Evolutionary conservation across 2,797 vertebrate genomes (phyloP).

Genomic region (Molossus alvarezi): DNA sequence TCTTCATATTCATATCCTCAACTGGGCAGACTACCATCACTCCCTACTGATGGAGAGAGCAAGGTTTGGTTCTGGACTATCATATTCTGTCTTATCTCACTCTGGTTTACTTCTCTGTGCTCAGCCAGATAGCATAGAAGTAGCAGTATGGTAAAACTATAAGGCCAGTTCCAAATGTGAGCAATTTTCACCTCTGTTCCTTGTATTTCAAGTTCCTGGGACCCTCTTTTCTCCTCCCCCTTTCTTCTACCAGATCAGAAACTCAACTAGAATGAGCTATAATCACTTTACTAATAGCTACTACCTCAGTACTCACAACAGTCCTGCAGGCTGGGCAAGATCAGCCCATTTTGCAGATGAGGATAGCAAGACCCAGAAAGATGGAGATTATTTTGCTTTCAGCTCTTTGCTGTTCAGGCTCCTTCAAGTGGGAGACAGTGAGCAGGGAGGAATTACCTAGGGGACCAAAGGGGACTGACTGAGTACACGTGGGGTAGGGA

Average conservation of each 20-base stretch:
- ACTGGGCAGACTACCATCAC: neutral
- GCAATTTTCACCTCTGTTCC: neutral
- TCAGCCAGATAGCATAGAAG: neutral
- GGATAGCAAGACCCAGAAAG: neutral
- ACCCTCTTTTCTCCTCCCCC: neutral
- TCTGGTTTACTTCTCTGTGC: neutral
- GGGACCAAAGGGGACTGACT: neutral
- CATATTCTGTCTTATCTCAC: neutral
- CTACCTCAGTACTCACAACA: neutral
- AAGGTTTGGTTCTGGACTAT: neutral
- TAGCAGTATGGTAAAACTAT: neutral
- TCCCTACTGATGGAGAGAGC: neutral
- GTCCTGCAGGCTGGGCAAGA: neutral
- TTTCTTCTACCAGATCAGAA: neutral
- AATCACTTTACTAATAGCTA: slow-evolving; percentile 3
- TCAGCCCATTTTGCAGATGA: neutral
- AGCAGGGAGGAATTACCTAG: neutral
- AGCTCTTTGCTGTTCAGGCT: neutral
- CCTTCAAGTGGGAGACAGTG: neutral
- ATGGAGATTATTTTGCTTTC: neutral
- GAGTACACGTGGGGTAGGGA: neutral
- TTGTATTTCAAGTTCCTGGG: slow-evolving; percentile 3
- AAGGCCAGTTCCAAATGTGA: neutral
- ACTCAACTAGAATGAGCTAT: neutral
- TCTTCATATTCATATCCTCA: slow-evolving; percentile 13